A percentile compares a stretch with the other conserved stretches of the same genome.
These are phyloP conservation scores for Camponotus fellah DNA, from an alignment of 2,888 invertebrate species.

Conservation along the genomic window DNA sequence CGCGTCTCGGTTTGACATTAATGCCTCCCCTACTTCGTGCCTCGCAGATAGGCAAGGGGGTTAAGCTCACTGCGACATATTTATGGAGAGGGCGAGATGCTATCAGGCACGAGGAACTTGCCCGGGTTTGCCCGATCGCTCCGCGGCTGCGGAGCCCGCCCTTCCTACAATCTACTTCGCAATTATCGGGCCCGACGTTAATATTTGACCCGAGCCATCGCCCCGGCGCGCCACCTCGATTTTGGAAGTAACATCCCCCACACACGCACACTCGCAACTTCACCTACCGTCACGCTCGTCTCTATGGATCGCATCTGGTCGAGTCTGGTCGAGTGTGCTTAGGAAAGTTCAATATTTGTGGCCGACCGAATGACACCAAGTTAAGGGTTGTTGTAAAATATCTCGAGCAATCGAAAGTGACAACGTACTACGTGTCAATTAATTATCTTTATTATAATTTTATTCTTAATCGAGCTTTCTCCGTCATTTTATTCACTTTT, in stretches of 20 bases:
- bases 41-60: slow-evolving; percentile 85
- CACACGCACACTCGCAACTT: slow-evolving; percentile 30
- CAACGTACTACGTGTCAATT: slow-evolving; percentile 23
- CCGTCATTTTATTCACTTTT: not conserved
- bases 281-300: slow-evolving; percentile 43
- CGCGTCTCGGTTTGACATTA: slow-evolving; percentile 86
- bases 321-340: slow-evolving; percentile 39
- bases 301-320: slow-evolving; percentile 21
- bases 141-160: slow-evolving; percentile 75
- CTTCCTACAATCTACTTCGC: slow-evolving; percentile 85
- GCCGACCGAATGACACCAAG: slow-evolving; percentile 17
- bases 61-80: slow-evolving; percentile 86
- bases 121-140: slow-evolving; percentile 74
- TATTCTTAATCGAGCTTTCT: not conserved
- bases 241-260: slow-evolving; percentile 52
- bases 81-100: slow-evolving; percentile 86
- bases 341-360: slow-evolving; percentile 54
- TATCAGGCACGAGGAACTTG: slow-evolving; percentile 80
- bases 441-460: slow-evolving; percentile 4
- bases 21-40: slow-evolving; percentile 85
- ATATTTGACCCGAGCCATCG: slow-evolving; percentile 83
- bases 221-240: slow-evolving; percentile 61
- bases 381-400: slow-evolving; percentile 25
- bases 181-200: slow-evolving; percentile 85
- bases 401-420: not conserved